Evolutionary conservation across 2,797 vertebrate genomes (phyloP), one percentile per base, ranked within the genome.

Genomic region (Acanthiza pusilla): DNA sequence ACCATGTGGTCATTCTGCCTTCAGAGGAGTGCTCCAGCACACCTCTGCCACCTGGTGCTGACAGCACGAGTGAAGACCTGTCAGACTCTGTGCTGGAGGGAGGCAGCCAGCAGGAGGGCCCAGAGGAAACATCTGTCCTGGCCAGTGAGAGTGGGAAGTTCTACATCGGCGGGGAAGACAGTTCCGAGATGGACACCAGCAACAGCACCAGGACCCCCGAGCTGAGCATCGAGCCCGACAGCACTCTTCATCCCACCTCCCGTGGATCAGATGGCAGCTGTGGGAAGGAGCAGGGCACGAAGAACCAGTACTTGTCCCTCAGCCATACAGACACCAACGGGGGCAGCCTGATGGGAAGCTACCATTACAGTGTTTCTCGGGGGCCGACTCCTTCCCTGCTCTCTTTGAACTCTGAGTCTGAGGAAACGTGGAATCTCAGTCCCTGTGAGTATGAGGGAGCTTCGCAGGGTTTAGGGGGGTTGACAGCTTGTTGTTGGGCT

Each of bases 1-100:
- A 99, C 94, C 99, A 99, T 5, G 98, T 99, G 91, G 98, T 99
- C 68, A 98, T 99, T 95, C 95, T 99, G 75, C 96, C 98, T 68
- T 95, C 76, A 15, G 88, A 94, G 45, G 67, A 53, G n/a, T 61
- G 32, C 53, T 88, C 74, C 71, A 95, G 92, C 76, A 90, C 88
- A 2, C 91, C 92, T n/a, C n/a, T 95, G 65, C 65, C 7, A 0
- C 55, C 77, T 27, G 81, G 88, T 34, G 65, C 67, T 0, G 77
- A 94, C 4, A 91, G 80, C 89, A 94, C 53, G 0, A 95, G 94
- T 16, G 94, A 97, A 22, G 94, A 96, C 65, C 74, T 93, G 53
- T 94, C 93, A 14, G 94, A 95, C 75, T 95, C 93, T 13, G 32
- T 96, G 67, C 86, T 94, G 77, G 95, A 94, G 58, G 90, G 83